Base-by-base conservation (phyloP, 2,113 vertebrate species). In the Epinephelus lanceolatus region DNA sequence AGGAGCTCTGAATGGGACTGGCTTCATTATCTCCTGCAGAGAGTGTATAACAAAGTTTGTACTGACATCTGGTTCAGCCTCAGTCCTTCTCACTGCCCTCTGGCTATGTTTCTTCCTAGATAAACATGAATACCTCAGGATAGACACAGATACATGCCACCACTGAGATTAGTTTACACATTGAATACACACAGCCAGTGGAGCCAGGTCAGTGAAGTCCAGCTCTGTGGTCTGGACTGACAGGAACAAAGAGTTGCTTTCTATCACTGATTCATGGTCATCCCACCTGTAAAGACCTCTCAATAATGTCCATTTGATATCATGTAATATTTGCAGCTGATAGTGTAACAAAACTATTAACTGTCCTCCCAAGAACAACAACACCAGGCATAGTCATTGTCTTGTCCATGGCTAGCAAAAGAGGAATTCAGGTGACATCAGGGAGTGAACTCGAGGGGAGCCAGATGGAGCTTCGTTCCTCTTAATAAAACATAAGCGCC, bases 41-140 rank as follows among this genome's bases (percentile, higher is more conserved):
- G 42, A 52, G 15, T 47, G 18, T 17, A 68, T 19, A 30, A 51
- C 17, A 30, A 68, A 51, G 47, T 71, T 40, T 71, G 53, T 42
- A 25, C n/a, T 71, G 37, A 47, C 40, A 59, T 47, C 55, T 47
- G 47, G 37, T 72, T 60, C 37, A 59, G 70, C 56, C 23, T 72
- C 40, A 72, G 23, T 72, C 59, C 17, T 13, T 47, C 55, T 30
- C 30, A 70, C 51, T 55, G 68, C 45, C 65, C 65, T 51, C 15
- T 27, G 66, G 47, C 47, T 49, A 66, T 23, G 27, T 56, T 56
- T 71, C 14, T 12, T 21, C 19, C 11, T 55, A 30, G 19, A 40
- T 51, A 6, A 51, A 49, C 17, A 51, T 12, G 53, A n/a, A 70
- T 23, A 30, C 51, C 18, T 14, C 15, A 52, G 27, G 27, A n/a